Conservation (phyloP, 2,888 invertebrate species). For the Cremastobaeus sp. region DNA sequence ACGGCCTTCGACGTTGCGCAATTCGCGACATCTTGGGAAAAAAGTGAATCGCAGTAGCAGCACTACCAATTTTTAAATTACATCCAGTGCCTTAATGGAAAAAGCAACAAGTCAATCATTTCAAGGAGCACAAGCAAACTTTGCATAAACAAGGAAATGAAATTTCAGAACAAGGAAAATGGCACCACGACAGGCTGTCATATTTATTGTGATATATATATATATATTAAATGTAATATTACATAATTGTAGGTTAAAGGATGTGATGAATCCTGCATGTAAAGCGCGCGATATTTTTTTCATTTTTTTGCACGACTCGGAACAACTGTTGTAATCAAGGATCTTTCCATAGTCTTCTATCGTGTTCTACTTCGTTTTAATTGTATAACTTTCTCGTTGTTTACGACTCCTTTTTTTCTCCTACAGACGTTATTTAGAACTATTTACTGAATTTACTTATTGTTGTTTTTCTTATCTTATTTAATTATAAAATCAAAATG, state of each 20-base stretch:
- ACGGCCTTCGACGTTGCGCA: slow-evolving; percentile 71
- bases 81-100: slow-evolving; percentile 24
- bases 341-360: not conserved
- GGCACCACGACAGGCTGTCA: slow-evolving; percentile 25
- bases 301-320: slow-evolving; percentile 36
- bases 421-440: too few relatives aligned
- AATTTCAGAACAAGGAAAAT: slow-evolving; percentile 27
- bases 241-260: slow-evolving; percentile 36
- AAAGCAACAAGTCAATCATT: too few relatives aligned
- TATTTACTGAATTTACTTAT: too few relatives aligned
- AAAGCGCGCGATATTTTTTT: slow-evolving; percentile 15
- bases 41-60: slow-evolving; percentile 82
- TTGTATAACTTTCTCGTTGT: not conserved
- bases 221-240: slow-evolving; percentile 38
- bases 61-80: slow-evolving; percentile 80
- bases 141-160: too few relatives aligned
- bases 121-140: too few relatives aligned
- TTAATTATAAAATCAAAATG: too few relatives aligned
- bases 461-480: too few relatives aligned
- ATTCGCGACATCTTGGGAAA: slow-evolving; percentile 80
- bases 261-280: slow-evolving; percentile 25
- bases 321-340: slow-evolving; percentile 14
- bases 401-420: too few relatives aligned
- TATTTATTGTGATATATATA: slow-evolving; percentile 57
- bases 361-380: not conserved